Evolutionary conservation across 2,888 invertebrate species (phyloP), one percentile per base, ranked within the genome.

Genomic region (Drosophila prolongata): DNA sequence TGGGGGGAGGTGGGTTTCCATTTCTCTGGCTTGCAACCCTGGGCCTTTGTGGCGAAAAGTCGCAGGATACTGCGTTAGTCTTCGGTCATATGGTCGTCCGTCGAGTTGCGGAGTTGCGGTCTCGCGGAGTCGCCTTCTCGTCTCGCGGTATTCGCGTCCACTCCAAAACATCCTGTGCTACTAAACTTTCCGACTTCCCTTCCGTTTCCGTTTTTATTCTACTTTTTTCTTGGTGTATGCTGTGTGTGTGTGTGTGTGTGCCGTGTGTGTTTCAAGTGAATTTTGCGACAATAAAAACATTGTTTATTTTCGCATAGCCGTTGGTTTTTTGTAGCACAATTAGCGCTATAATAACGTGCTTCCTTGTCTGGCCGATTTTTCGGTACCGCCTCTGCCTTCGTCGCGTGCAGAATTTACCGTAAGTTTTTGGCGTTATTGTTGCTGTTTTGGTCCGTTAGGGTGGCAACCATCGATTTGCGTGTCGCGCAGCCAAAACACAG

Each of bases 321-420:
- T 47, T 14, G 5, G 24, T 47, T 14, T 47, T 14, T 30, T n/a
- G 46, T 47, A 30, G 47, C 47, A 47, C 47, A 74, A 67, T 78
- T 80, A 77, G 70, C 75, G 79, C 73, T 73, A 73, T 74, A 82
- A 85, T 72, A 82, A 83, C 83, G 87, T 86, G 83, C 83, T 88
- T 88, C 80, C 88, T 79, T 75, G 87, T 80, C 70, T 69, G 69
- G 49, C 42, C 27, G 47, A 43, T 44, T 44, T 34, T 56, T 64
- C 69, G 67, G 76, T 47, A 10, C 47, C 46, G 46, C 46, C 46
- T 46, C n/a, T 46, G 24, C 46, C 47, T 14, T 16, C 47, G 72
- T 83, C 87, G 83, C 83, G 83, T 83, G 83, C 89, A 87, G 88
- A 88, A 83, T 83, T 76, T 61, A 82, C 77, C 59, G 86, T 86